A percentile compares a stretch with the other conserved stretches of the same genome.
Evolutionary conservation across 2,888 invertebrate species (phyloP).

Genomic region (Volucella zonaria): DNA sequence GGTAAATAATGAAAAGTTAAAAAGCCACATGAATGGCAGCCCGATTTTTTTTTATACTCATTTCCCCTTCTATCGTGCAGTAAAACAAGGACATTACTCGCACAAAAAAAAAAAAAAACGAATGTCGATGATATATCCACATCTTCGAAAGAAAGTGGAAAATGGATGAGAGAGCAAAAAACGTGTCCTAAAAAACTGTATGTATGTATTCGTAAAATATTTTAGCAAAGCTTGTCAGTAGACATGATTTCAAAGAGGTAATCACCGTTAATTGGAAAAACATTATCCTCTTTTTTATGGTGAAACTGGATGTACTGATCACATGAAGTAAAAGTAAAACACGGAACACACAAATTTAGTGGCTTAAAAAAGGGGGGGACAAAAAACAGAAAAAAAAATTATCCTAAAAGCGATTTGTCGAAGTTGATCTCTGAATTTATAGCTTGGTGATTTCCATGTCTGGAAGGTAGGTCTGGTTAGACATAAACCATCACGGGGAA

Average conservation of each 20-base stretch:
- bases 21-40: slow-evolving; percentile 82
- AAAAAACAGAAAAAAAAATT: too few relatives aligned
- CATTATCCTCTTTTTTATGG: slow-evolving; percentile 26
- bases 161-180: slow-evolving; percentile 45
- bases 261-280: slow-evolving; percentile 59
- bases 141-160: slow-evolving; percentile 38
- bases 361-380: too few relatives aligned
- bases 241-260: slow-evolving; percentile 62
- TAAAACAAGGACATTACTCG: slow-evolving; percentile 58
- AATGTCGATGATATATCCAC: slow-evolving; percentile 57
- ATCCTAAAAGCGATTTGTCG: too few relatives aligned
- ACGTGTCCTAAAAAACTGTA: slow-evolving; percentile 26
- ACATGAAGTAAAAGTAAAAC: too few relatives aligned
- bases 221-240: slow-evolving; percentile 41
- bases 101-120: slow-evolving; percentile 34
- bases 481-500: too few relatives aligned
- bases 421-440: too few relatives aligned
- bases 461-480: too few relatives aligned
- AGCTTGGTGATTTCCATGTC: too few relatives aligned
- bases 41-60: slow-evolving; percentile 47
- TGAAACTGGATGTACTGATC: too few relatives aligned
- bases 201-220: slow-evolving; percentile 11
- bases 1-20: slow-evolving; percentile 83
- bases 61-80: slow-evolving; percentile 31
- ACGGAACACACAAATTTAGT: too few relatives aligned